Evolutionary conservation across 2,797 vertebrate species (phyloP).

Genomic region (Dendrocincla tyrannina): DNA sequence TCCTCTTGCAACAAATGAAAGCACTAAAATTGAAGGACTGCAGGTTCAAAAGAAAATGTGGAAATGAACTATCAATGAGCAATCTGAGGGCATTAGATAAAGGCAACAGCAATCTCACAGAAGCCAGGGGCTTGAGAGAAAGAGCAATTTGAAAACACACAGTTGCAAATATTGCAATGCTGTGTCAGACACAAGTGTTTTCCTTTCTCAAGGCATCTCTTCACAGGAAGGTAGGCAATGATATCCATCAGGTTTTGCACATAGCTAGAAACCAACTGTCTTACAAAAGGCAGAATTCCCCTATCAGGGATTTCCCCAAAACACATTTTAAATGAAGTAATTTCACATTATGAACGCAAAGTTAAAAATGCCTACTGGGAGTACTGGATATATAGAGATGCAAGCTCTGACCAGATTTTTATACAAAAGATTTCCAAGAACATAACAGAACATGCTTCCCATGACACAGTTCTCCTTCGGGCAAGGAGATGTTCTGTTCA

Average conservation of each 20-base stretch:
- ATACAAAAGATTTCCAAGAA: background rate
- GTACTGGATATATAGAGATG: fast-evolving
- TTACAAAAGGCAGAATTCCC: background rate
- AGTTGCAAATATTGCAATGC: background rate
- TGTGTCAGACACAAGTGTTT: background rate
- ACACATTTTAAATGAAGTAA: background rate
- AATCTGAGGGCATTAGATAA: background rate
- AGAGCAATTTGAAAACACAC: background rate
- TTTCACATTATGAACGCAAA: background rate
- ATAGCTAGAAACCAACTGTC: background rate
- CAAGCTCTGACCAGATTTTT: background rate
- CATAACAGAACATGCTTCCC: background rate
- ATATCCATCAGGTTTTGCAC: background rate
- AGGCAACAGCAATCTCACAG: background rate
- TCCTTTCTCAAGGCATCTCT: background rate
- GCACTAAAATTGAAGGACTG: background rate
- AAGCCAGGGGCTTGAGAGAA: background rate
- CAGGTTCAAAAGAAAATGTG: background rate
- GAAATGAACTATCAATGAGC: background rate
- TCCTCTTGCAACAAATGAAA: background rate
- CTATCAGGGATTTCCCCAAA: background rate
- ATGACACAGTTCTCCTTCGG: background rate
- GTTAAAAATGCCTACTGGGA: background rate
- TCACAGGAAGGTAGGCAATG: background rate
- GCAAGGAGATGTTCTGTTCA: background rate